phyloP scores from a whole-genome alignment of 2,888 invertebrate species.

The Diarsia rubi region DNA sequence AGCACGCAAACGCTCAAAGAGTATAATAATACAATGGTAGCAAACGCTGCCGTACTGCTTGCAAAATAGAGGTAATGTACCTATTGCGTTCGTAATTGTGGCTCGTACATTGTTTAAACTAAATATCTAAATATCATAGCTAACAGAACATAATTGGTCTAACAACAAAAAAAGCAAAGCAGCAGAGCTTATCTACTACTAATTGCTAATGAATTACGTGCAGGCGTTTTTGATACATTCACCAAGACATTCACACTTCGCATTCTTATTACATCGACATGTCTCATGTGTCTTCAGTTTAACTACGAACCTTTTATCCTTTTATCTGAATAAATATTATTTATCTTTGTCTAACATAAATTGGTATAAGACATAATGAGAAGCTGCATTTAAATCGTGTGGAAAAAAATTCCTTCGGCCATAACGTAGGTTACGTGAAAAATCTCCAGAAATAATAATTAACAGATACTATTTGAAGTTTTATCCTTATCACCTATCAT shows the following conservation, averaged over 20 bases:
- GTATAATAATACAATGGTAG: no score
- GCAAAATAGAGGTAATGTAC: background rate
- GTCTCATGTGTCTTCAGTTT: background rate
- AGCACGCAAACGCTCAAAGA: background rate
- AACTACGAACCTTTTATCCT: background rate
- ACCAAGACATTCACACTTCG: background rate
- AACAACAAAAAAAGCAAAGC: background rate
- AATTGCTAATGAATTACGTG: slow-evolving; percentile 12
- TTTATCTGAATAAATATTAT: background rate
- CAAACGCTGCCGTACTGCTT: background rate
- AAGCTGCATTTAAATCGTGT: background rate
- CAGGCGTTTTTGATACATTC: slow-evolving; percentile 17
- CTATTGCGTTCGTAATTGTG: background rate
- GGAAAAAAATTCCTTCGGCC: no score
- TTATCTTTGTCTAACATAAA: background rate
- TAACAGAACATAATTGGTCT: background rate
- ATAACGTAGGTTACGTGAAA: background rate
- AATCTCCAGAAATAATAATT: background rate
- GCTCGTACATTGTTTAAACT: background rate
- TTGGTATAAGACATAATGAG: no score
- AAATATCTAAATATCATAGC: background rate
- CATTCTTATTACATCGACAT: background rate
- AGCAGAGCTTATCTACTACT: slow-evolving; percentile 7
- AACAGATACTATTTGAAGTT: background rate
- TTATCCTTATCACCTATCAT: no score